Percentiles rank a stretch among this genome's conserved stretches.
phyloP scores from a whole-genome alignment of 2,113 vertebrate genomes.

The Cebus imitator region DNA sequence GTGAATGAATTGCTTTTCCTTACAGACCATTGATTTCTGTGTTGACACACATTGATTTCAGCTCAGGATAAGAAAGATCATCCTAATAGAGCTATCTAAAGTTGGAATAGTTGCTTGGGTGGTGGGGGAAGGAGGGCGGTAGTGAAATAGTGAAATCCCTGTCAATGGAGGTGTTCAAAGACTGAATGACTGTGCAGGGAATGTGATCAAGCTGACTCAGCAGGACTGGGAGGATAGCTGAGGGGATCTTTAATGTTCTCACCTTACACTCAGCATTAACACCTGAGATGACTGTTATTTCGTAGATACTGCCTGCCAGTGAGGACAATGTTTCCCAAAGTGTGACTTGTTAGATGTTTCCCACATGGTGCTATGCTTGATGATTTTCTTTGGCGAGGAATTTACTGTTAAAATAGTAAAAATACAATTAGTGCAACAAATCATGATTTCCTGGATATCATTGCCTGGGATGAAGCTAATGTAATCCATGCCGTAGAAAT shows the following conservation, averaged over 20 bases:
- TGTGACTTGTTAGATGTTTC: neutral
- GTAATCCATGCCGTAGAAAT: neutral
- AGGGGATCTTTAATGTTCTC: neutral
- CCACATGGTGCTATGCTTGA: neutral
- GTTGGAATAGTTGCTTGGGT: neutral
- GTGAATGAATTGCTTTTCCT: constrained; percentile 36
- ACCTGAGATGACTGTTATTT: neutral
- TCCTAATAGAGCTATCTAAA: neutral
- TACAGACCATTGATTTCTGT: constrained; percentile 48
- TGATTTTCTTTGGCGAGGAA: neutral
- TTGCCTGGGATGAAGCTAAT: neutral
- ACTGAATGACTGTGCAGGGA: neutral
- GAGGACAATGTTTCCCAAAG: neutral
- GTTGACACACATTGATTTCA: constrained; percentile 30
- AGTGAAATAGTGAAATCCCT: neutral
- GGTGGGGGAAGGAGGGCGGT: no score
- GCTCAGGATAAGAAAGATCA: neutral
- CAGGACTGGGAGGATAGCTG: neutral
- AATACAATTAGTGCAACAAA: neutral
- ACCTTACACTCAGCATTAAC: neutral
- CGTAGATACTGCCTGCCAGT: neutral
- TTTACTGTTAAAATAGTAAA: neutral
- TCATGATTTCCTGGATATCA: neutral
- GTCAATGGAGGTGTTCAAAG: constrained; percentile 29
- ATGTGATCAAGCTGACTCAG: neutral